Percentiles rank a stretch among this genome's conserved stretches.
Conservation (phyloP, 1,140 invertebrate species). For the Zelostemma sp. region DNA sequence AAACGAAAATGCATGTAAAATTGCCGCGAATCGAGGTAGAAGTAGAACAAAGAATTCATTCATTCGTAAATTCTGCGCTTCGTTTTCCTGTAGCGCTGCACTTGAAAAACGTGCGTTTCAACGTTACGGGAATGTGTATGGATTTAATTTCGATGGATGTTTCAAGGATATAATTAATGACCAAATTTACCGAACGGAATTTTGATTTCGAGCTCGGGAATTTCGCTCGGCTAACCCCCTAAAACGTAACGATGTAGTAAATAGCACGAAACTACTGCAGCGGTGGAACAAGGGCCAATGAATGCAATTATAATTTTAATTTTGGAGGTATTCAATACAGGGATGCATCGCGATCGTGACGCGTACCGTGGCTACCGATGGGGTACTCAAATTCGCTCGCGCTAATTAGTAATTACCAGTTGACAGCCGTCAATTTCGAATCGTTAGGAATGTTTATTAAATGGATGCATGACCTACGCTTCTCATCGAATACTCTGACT, state of each 20-base stretch:
- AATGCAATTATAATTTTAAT: conserved; percentile 72
- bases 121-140: conserved; percentile 9
- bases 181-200: conserved; percentile 12
- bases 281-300: conserved; percentile 54
- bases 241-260: conserved; percentile 29
- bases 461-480: conserved; percentile 39
- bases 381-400: conserved; percentile 50
- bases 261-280: conserved; percentile 47
- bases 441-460: conserved; percentile 44
- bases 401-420: conserved; percentile 70
- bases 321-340: conserved; percentile 71
- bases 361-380: conserved; percentile 47
- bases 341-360: conserved; percentile 55
- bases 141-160: conserved; percentile 27
- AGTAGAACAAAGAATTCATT: too few species aligned
- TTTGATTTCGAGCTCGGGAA: conserved; percentile 32
- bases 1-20: neutral
- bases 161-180: conserved; percentile 36
- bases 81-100: too few species aligned
- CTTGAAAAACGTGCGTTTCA: neutral
- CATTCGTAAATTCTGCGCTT: too few species aligned
- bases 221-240: conserved; percentile 38
- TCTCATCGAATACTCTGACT: conserved; percentile 26
- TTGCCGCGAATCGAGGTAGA: too few species aligned
- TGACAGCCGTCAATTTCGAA: conserved; percentile 58